Evolutionary conservation across 2,888 invertebrate species (phyloP).

Genomic region (Beris chalybata): DNA sequence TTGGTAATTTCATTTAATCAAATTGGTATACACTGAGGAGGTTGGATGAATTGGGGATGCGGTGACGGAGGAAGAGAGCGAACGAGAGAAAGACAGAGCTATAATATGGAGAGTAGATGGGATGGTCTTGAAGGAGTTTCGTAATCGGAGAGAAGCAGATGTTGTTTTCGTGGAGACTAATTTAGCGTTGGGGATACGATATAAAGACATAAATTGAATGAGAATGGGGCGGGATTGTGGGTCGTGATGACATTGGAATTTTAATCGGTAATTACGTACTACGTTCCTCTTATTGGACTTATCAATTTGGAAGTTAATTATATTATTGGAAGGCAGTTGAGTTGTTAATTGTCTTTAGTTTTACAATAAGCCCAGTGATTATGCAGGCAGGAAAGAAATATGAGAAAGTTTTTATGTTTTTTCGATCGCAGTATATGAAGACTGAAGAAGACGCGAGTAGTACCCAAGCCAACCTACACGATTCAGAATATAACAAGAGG

Average conservation of each 20-base stretch:
- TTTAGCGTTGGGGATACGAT: conserved; percentile 26
- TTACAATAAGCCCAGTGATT: too few relatives aligned
- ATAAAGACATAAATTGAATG: conserved; percentile 21
- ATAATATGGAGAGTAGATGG: not conserved
- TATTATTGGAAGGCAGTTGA: too few relatives aligned
- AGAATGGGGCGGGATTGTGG: not conserved
- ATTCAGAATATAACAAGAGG: too few relatives aligned
- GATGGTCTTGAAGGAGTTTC: not conserved
- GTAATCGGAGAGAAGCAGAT: conserved; percentile 14
- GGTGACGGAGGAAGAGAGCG: not conserved
- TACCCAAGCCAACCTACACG: too few relatives aligned
- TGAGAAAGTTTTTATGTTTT: too few relatives aligned
- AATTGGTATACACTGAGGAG: conserved; percentile 30
- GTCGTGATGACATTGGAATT: conserved; percentile 25
- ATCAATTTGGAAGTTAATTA: too few relatives aligned
- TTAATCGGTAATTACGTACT: conserved; percentile 18
- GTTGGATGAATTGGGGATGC: not conserved
- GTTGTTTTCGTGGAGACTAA: conserved; percentile 9
- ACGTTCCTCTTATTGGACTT: too few relatives aligned
- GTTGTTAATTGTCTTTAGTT: too few relatives aligned
- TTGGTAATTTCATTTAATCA: conserved; percentile 46
- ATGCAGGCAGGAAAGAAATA: too few relatives aligned
- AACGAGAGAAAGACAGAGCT: not conserved
- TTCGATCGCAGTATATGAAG: too few relatives aligned
- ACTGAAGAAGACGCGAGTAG: too few relatives aligned